A percentile compares a stretch with the other conserved stretches of the same genome.
Conservation (phyloP, 2,797 vertebrate genomes). For the Characodon lateralis region DNA sequence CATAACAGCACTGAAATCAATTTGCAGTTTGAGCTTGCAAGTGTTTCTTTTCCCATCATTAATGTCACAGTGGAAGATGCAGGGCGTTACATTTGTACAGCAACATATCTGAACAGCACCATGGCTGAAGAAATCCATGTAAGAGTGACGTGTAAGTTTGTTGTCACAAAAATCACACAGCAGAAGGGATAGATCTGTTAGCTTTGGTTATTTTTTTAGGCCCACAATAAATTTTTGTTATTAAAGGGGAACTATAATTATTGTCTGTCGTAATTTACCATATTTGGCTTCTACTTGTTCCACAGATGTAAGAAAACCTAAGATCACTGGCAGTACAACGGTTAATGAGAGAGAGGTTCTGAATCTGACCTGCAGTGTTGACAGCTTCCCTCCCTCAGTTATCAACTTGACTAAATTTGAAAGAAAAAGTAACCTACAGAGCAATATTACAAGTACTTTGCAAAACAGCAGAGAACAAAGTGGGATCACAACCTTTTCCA, state of each 20-base stretch:
- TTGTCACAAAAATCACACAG: not conserved
- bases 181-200: not conserved
- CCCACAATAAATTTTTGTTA: not conserved
- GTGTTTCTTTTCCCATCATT: not conserved
- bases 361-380: constrained; percentile 51
- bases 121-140: not conserved
- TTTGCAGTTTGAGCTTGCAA: not conserved
- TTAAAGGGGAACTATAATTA: not conserved
- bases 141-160: not conserved
- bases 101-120: not conserved
- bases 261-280: not conserved
- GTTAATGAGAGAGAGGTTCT: constrained; percentile 40
- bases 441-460: not conserved
- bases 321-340: not conserved
- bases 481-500: not conserved
- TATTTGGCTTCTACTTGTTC: not conserved
- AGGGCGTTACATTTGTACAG: not conserved
- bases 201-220: not conserved
- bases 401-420: constrained; percentile 35
- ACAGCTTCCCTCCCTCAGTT: constrained; percentile 50
- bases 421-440: not conserved
- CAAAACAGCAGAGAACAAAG: not conserved
- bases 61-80: not conserved
- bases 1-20: not conserved
- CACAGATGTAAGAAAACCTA: not conserved